Base-by-base conservation (phyloP, 2,888 invertebrate species). In the Cheilosia grossa region DNA sequence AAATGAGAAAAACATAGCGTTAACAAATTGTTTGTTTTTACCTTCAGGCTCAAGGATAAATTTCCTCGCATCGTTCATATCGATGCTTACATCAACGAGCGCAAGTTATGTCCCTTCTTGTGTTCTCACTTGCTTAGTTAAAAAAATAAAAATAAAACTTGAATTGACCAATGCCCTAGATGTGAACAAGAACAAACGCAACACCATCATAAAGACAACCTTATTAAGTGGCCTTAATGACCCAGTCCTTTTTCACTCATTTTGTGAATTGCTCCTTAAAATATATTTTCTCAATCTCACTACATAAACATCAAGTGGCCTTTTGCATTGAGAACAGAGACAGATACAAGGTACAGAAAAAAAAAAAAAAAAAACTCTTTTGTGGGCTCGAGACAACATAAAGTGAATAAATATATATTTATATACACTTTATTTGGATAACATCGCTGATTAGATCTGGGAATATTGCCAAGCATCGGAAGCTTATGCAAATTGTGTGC, bases 401-500 rank as follows among this genome's bases (percentile, higher is more conserved):
- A 61, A 69, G 59, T 70, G 59, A 75, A 82, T 70, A 82, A 53
- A 70, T 70, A 66, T 72, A 66, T 70, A 63, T 70, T 58, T 66
- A 66, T 75, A 40, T 72, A 72, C 61, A 72, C 61, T 72, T 59
- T 61, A 66, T 77, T 77, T 66, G 70, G 77, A 82, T 72, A 77
- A 54, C 70, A 82, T 66, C 64, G 54, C 77, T 61, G 77, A 82
- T 82, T 82, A 77, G 59, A 82, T 82, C 70, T 77, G 64, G 77
- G 70, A 64, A 66, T 77, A 72, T 72, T 77, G 69, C 69, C 75
- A 82, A 82, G 64, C 63, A 59, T 54, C 53, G 40, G 66, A 61
- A 70, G 77, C 82, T 77, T 66, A 70, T 66, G 47, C 66, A 72
- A 82, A 77, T 66, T 72, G 70, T 66, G 61, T 64, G 47, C 66